Conservation (phyloP, 2,113 vertebrate species). For the Hypocryptadius cinnamomeus region DNA sequence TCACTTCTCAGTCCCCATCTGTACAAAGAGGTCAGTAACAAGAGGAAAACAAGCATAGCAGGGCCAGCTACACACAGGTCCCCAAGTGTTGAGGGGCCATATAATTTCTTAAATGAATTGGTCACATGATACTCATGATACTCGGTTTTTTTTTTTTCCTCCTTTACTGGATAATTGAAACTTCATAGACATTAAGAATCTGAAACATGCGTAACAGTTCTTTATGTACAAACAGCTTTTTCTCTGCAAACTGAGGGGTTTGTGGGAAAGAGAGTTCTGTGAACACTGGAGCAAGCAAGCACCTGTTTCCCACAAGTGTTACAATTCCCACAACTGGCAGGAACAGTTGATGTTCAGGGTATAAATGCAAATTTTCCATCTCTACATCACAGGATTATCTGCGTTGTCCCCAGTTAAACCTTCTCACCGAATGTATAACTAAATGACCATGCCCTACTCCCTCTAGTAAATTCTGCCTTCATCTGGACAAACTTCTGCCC, state of each 20-base stretch:
- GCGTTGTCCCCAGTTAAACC: not conserved
- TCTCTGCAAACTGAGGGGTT: not conserved
- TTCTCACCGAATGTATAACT: not conserved
- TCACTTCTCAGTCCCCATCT: not conserved
- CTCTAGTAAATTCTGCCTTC: not conserved
- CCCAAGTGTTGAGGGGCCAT: not conserved
- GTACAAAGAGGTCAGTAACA: not conserved
- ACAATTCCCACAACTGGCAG: not conserved
- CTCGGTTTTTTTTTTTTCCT: not conserved
- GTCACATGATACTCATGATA: slow-evolving; percentile 2
- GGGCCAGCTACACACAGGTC: not conserved
- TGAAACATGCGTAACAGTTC: not conserved
- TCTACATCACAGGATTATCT: not conserved
- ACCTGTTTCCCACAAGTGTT: slow-evolving; percentile 31
- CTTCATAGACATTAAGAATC: slow-evolving; percentile 25
- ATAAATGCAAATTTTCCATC: not conserved
- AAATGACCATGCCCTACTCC: not conserved
- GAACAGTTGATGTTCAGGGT: not conserved
- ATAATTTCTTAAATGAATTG: slow-evolving; percentile 18
- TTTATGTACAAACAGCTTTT: slow-evolving; percentile 16
- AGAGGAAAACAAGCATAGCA: not conserved
- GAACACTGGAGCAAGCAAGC: not conserved
- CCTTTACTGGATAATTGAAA: slow-evolving; percentile 1
- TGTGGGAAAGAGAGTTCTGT: not conserved
- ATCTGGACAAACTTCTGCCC: not conserved